These are phyloP conservation scores for Pelagia noctiluca DNA, from an alignment of 30 jellyfish, hydroid and myxozoan species.

Conservation along the genomic window DNA sequence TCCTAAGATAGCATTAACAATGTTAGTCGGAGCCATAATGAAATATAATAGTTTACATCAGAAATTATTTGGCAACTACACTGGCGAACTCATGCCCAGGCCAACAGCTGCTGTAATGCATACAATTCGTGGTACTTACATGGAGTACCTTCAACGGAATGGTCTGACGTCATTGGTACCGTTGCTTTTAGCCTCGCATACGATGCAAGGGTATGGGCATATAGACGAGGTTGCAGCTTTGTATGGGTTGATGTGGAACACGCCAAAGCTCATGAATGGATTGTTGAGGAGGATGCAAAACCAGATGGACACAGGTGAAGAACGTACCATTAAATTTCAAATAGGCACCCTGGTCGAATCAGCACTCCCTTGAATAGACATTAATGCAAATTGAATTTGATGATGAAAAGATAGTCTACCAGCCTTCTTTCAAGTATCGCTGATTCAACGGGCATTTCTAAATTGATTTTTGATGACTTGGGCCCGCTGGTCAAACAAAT, in stretches of 20 bases:
- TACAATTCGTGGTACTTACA: constrained; percentile 75
- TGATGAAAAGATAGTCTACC: too few species aligned
- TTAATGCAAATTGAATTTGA: too few species aligned
- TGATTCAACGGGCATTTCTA: too few species aligned
- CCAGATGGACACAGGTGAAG: constrained; percentile 52
- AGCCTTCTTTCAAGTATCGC: too few species aligned
- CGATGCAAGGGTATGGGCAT: constrained; percentile 96
- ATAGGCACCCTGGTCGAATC: background rate
- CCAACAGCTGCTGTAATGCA: constrained; percentile 77
- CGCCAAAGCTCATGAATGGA: constrained; percentile 82
- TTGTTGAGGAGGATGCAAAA: constrained; percentile 65
- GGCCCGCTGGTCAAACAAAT: too few species aligned
- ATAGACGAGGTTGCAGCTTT: constrained; percentile 87
- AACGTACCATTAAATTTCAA: background rate
- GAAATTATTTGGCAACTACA: constrained; percentile 73
- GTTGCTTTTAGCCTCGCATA: constrained; percentile 67
- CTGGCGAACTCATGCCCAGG: constrained; percentile 92
- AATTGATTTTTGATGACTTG: too few species aligned
- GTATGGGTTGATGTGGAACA: constrained; percentile 95
- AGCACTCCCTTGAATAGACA: background rate
- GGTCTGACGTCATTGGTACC: constrained; percentile 69
- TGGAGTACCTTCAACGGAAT: constrained; percentile 67
- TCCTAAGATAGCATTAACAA: constrained; percentile 8
- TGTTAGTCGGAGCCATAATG: constrained; percentile 40
- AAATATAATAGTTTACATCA: constrained; percentile 61